A percentile compares a stretch with the other conserved stretches of the same genome.
phyloP scores from a whole-genome alignment of 2,888 invertebrate genomes.

The Pheosia tremula region DNA sequence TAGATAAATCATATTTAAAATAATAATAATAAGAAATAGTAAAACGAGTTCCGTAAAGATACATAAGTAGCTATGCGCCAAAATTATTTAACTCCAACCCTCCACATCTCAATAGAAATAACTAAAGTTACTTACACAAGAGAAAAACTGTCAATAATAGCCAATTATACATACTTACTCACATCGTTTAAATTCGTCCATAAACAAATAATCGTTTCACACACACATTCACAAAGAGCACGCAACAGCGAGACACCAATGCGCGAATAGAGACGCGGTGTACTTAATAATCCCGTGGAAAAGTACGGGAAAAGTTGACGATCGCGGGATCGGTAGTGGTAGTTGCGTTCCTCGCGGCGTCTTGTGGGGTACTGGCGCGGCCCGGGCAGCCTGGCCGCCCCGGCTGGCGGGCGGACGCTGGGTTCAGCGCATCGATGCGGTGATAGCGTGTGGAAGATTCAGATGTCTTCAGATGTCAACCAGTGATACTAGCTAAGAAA shows the following conservation, averaged over 20 bases:
- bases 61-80: not conserved
- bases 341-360: conserved; percentile 55
- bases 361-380: conserved; percentile 59
- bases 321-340: conserved; percentile 28
- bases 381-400: conserved; percentile 53
- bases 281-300: conserved; percentile 42
- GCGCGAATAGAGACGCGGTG: conserved; percentile 17
- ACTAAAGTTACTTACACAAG: not conserved
- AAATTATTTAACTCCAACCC: not conserved
- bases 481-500: not conserved
- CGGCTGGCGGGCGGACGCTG: conserved; percentile 14
- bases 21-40: too few relatives aligned
- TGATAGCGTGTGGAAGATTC: not conserved
- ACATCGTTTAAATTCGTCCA: conserved; percentile 32
- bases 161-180: conserved; percentile 31
- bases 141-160: not conserved
- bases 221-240: conserved; percentile 37
- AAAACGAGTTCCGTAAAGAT: not conserved
- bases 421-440: not conserved
- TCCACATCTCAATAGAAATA: too few relatives aligned
- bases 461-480: not conserved
- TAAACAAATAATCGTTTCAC: conserved; percentile 34
- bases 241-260: conserved; percentile 26
- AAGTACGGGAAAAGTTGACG: conserved; percentile 57
- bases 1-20: too few relatives aligned